phyloP scores from a whole-genome alignment of 2,888 invertebrate species.

The Cordilura impudica region DNA sequence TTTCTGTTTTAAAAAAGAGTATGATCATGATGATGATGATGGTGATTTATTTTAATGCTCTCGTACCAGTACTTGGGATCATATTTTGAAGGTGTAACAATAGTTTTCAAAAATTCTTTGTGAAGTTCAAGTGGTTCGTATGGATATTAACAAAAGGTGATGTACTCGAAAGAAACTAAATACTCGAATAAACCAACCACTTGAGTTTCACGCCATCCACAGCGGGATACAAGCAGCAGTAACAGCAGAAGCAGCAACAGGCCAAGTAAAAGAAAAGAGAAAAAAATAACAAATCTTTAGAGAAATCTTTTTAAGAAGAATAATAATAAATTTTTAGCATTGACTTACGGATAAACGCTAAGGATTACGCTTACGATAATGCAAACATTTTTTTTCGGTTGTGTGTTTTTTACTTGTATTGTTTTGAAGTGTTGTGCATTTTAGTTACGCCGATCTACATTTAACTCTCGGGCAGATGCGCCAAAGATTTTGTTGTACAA shows the following conservation, averaged over 20 bases:
- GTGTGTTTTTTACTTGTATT: constrained; percentile 10
- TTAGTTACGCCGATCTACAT: constrained; percentile 49
- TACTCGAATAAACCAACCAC: constrained; percentile 47
- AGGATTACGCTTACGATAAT: not conserved
- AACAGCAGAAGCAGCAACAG: not conserved
- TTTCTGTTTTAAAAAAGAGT: not conserved
- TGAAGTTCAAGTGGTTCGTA: constrained; percentile 54
- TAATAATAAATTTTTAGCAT: constrained; percentile 20
- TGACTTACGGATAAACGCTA: constrained; percentile 47
- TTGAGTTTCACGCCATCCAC: constrained; percentile 59
- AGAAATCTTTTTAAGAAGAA: constrained; percentile 4
- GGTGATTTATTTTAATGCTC: not conserved
- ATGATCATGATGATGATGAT: not conserved
- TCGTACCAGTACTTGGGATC: not conserved
- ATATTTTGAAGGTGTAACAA: constrained; percentile 40
- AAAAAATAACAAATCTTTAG: not conserved
- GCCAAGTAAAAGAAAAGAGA: not conserved
- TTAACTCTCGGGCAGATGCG: constrained; percentile 50
- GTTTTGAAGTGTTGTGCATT: constrained; percentile 37
- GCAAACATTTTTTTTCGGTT: not conserved
- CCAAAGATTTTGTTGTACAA: constrained; percentile 45
- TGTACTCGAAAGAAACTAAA: constrained; percentile 17
- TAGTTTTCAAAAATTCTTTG: constrained; percentile 43
- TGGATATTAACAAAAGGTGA: constrained; percentile 38
- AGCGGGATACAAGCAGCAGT: constrained; percentile 30